Conservation (phyloP, 2,888 invertebrate species). For the Leptopterna dolabrata region DNA sequence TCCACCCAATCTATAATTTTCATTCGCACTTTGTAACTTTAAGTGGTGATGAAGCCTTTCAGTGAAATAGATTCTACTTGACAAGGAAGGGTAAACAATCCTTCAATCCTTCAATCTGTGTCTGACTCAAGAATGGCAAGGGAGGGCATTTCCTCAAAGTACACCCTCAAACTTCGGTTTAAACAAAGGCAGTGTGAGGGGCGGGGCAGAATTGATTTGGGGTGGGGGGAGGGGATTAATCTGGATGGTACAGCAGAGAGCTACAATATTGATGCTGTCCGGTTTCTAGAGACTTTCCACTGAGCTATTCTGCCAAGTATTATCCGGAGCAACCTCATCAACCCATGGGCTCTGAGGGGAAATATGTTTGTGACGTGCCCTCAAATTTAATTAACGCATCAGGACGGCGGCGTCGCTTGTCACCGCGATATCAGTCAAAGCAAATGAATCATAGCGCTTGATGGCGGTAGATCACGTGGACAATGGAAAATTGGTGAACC, state of each 20-base stretch:
- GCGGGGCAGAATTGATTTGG: neutral
- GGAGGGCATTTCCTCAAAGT: too few relatives aligned
- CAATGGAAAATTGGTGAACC: too few relatives aligned
- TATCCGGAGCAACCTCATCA: slow-evolving; percentile 29
- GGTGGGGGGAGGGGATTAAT: neutral
- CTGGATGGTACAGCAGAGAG: neutral
- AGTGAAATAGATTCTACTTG: too few relatives aligned
- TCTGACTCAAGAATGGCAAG: too few relatives aligned
- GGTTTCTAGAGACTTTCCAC: neutral
- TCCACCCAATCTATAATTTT: too few relatives aligned
- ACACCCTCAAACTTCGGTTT: neutral
- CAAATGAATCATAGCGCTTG: neutral
- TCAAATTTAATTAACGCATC: neutral
- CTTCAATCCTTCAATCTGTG: too few relatives aligned
- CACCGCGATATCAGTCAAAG: neutral
- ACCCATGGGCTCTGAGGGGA: neutral
- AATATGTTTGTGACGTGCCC: slow-evolving; percentile 18
- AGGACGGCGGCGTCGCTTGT: neutral
- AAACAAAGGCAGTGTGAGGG: neutral
- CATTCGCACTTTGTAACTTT: too few relatives aligned
- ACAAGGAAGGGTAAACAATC: neutral
- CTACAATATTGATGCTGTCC: neutral
- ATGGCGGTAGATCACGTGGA: too few relatives aligned
- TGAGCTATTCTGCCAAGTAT: neutral
- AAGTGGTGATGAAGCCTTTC: too few relatives aligned